phyloP scores from a whole-genome alignment of 2,113 vertebrate species.

The Psephotus haematonotus region DNA sequence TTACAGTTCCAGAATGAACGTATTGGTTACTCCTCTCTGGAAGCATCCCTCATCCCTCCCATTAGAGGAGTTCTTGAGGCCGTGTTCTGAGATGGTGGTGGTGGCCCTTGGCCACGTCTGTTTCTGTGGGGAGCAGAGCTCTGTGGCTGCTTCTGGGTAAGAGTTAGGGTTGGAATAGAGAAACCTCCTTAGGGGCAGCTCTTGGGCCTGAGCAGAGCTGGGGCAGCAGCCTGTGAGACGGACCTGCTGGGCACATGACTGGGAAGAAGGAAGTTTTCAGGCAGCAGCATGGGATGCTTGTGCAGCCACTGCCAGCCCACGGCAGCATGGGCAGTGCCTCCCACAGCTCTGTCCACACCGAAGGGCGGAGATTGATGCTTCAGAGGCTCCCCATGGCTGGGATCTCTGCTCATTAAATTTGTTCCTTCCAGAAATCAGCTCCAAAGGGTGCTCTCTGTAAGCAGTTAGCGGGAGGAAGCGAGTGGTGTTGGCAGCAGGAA shows the following conservation, averaged over 20 bases:
- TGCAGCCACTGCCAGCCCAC: background rate
- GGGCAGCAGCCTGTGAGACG: background rate
- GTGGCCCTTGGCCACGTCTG: no score
- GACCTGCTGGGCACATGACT: background rate
- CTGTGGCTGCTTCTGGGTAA: background rate
- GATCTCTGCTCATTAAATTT: background rate
- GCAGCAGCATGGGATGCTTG: background rate
- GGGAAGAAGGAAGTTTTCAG: background rate
- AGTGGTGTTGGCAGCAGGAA: background rate
- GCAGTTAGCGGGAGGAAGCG: background rate
- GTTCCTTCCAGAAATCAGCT: background rate
- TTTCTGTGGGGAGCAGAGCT: background rate
- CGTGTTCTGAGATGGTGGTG: accelerated
- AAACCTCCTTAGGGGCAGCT: background rate
- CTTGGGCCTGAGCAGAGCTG: background rate
- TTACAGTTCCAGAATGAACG: background rate
- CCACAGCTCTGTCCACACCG: background rate
- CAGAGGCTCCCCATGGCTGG: background rate
- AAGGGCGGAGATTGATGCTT: accelerated
- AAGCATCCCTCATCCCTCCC: background rate
- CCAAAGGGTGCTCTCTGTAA: background rate
- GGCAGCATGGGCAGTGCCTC: background rate
- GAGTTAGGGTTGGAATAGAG: background rate
- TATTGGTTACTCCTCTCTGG: background rate
- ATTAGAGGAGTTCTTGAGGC: accelerated